Base-by-base conservation (phyloP, 2,888 invertebrate species). In the Homarus gammarus region DNA sequence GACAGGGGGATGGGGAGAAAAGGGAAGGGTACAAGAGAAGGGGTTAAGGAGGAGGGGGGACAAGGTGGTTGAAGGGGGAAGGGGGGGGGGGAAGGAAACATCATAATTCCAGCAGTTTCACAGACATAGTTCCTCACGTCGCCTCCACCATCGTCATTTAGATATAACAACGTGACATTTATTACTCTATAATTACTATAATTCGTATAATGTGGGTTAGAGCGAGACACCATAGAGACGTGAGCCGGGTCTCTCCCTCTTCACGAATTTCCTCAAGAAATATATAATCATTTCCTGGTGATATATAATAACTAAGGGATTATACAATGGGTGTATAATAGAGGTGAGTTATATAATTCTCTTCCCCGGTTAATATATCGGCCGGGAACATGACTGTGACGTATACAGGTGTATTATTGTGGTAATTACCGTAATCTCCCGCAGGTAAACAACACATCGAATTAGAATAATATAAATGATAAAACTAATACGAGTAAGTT, bases 151-250 rank as follows among this genome's bases (percentile, higher is more conserved):
- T 51, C 33, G 6, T 33, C 27, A 33, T 51, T 56, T 78, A 56
- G 51, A 56, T 18, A 78, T 56, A 51, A 78, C 33, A 33, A 56
- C 78, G 27, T 27, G 78, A 78, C 78, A 33, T 78, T 78, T 56
- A 78, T 56, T 31, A 56, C 78, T 27, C 15, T 78, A 56, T 78
- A 78, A 78, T 56, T 78, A 36, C 56, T 10, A 40, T 78, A 56
- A 78, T 78, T 78, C n/a, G 31, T 78, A 33, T 78, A 78, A 78
- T 78, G 56, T 33, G 31, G 8, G 49, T n/a, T n/a, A 33, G 10
- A 36, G 36, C 44, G 38, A 31, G n/a, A 73, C 6, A 15, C 49
- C 10, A 36, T 15, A n/a, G 22, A 36, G 18, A 36, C 10, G 40
- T 49, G 51, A 8, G 36, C 15, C 22, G 81, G 12, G 22, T 56